Conservation (phyloP, 2,113 vertebrate genomes). For the Uria aalge region DNA sequence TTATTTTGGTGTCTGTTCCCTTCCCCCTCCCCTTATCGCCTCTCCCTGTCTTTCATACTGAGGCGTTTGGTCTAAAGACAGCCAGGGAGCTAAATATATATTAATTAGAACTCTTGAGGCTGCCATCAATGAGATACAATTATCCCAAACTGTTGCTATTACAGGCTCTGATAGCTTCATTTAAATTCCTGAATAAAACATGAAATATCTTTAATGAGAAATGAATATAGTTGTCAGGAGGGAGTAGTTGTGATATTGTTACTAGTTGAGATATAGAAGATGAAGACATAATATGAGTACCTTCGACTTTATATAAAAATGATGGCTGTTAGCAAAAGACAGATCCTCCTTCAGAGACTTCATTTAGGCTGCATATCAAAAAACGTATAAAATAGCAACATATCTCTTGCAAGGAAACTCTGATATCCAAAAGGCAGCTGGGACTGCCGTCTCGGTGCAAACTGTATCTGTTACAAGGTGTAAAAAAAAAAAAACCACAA, state of each 20-base stretch:
- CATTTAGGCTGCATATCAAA: slow-evolving; percentile 29
- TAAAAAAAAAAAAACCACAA: not conserved
- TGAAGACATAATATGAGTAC: slow-evolving; percentile 80
- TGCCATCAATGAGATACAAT: slow-evolving; percentile 82
- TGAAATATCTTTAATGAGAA: slow-evolving; percentile 87
- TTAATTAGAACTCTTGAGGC: slow-evolving; percentile 86
- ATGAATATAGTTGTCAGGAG: slow-evolving; percentile 81
- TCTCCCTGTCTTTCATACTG: slow-evolving; percentile 65
- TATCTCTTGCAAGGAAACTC: slow-evolving; percentile 7
- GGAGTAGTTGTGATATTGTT: slow-evolving; percentile 80
- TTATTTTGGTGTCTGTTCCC: slow-evolving; percentile 52
- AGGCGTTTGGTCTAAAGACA: slow-evolving; percentile 78
- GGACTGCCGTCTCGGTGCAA: not conserved
- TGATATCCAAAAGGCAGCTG: not conserved
- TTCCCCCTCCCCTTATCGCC: slow-evolving; percentile 31
- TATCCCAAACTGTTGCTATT: slow-evolving; percentile 84
- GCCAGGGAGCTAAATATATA: slow-evolving; percentile 82
- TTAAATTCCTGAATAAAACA: slow-evolving; percentile 89
- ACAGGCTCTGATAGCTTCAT: slow-evolving; percentile 83
- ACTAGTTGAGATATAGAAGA: slow-evolving; percentile 77
- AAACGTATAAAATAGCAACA: slow-evolving; percentile 12
- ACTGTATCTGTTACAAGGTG: not conserved
- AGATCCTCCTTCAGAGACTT: slow-evolving; percentile 73
- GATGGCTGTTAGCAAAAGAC: slow-evolving; percentile 76
- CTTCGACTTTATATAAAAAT: slow-evolving; percentile 76